A percentile compares a stretch with the other conserved stretches of the same genome.
These are phyloP conservation scores for Pharmacophagus antenor DNA, from an alignment of 2,888 invertebrate species.

Conservation along the genomic window DNA sequence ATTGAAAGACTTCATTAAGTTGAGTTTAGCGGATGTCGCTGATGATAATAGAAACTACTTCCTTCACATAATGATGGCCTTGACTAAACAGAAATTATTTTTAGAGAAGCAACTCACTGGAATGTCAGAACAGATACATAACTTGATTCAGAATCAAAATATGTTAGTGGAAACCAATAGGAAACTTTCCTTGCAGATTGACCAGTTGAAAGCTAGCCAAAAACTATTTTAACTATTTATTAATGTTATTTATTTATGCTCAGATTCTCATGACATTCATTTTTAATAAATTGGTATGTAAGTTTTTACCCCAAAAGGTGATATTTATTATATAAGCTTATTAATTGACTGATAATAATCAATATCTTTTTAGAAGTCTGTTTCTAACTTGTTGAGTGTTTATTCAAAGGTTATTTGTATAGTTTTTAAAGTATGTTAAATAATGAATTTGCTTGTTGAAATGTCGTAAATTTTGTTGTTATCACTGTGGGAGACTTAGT, in stretches of 20 bases:
- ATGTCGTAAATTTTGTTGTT: constrained; percentile 20
- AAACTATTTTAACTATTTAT: constrained; percentile 36
- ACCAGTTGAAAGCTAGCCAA: constrained; percentile 61
- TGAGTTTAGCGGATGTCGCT: constrained; percentile 61
- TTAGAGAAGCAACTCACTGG: constrained; percentile 64
- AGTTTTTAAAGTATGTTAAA: constrained; percentile 19
- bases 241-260: neutral
- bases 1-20: constrained; percentile 67
- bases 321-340: constrained; percentile 27
- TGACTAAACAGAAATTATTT: constrained; percentile 72
- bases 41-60: constrained; percentile 71
- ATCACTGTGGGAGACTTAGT: constrained; percentile 17
- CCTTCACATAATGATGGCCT: constrained; percentile 71
- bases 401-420: constrained; percentile 15
- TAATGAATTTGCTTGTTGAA: constrained; percentile 25
- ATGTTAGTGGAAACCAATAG: constrained; percentile 74
- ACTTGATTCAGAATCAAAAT: constrained; percentile 61
- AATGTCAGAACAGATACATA: constrained; percentile 60
- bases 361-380: constrained; percentile 4
- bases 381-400: constrained; percentile 15
- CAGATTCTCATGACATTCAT: constrained; percentile 17
- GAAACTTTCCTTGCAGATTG: constrained; percentile 70
- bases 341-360: constrained; percentile 21
- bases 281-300: constrained; percentile 9
- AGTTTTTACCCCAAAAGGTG: constrained; percentile 17